These are phyloP conservation scores for Drosophila chauvacae DNA, from an alignment of 1,140 invertebrate genomes.

Conservation along the genomic window DNA sequence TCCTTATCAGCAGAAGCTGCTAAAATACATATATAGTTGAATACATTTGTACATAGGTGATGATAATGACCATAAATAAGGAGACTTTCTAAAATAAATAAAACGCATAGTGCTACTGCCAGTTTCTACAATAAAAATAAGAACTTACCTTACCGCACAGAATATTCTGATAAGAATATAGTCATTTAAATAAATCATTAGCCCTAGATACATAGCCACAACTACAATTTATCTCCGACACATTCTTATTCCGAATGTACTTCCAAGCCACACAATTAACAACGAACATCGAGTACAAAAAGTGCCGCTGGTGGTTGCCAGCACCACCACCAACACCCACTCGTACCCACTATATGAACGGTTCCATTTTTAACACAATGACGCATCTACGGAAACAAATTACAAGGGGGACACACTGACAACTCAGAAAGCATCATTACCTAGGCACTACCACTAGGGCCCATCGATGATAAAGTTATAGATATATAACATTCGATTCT, in stretches of 20 bases:
- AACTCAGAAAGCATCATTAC: slow-evolving; percentile 25
- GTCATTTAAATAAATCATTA: slow-evolving; percentile 9
- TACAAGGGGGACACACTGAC: slow-evolving; percentile 29
- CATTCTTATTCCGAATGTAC: not conserved
- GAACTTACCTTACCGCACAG: not conserved
- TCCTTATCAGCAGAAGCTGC: not conserved
- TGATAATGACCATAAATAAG: not conserved
- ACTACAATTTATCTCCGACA: slow-evolving; percentile 3
- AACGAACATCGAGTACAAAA: slow-evolving; percentile 19
- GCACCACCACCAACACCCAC: not conserved
- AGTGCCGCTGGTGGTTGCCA: slow-evolving; percentile 16
- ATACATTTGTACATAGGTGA: not conserved
- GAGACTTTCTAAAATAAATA: too few relatives aligned
- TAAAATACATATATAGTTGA: not conserved
- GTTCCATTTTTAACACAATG: slow-evolving; percentile 48
- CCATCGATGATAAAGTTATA: slow-evolving; percentile 9
- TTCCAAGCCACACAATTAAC: not conserved
- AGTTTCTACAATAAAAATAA: not conserved
- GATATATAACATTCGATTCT: slow-evolving; percentile 37
- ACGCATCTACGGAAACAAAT: slow-evolving; percentile 65
- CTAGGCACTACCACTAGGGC: slow-evolving; percentile 3
- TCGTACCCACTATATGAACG: slow-evolving; percentile 6
- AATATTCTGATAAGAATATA: not conserved
- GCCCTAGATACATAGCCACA: not conserved
- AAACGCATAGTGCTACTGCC: too few relatives aligned